Conservation (phyloP, 2,797 vertebrate genomes). For the Hippopotamyrus pictus region DNA sequence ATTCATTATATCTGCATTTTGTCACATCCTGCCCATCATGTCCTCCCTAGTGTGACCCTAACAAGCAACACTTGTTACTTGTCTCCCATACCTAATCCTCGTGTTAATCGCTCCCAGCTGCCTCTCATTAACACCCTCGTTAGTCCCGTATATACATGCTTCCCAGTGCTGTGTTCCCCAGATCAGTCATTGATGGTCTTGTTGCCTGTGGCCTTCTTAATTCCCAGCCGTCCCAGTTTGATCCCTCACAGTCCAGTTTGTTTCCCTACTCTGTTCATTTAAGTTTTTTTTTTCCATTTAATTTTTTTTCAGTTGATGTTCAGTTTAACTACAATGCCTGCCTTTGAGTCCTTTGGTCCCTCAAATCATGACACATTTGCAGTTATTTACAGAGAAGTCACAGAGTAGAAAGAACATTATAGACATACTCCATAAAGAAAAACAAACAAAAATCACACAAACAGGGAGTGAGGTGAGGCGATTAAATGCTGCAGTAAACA, state of each 20-base stretch:
- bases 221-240: background rate
- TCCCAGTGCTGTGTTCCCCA: background rate
- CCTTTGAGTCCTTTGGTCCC: background rate
- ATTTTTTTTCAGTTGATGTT: background rate
- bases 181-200: background rate
- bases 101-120: background rate
- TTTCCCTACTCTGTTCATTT: background rate
- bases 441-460: background rate
- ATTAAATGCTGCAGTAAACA: background rate
- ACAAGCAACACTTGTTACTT: background rate
- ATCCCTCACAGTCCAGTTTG: background rate
- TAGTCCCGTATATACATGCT: background rate
- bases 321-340: background rate
- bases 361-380: background rate
- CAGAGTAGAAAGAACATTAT: background rate
- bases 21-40: background rate
- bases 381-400: background rate
- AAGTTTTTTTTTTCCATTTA: background rate
- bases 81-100: background rate
- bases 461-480: background rate
- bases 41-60: background rate
- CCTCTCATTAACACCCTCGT: background rate
- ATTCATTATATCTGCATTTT: background rate
- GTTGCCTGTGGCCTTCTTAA: background rate
- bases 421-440: background rate